Base-by-base conservation (phyloP, 1,140 invertebrate species). In the Microplitis mediator region DNA sequence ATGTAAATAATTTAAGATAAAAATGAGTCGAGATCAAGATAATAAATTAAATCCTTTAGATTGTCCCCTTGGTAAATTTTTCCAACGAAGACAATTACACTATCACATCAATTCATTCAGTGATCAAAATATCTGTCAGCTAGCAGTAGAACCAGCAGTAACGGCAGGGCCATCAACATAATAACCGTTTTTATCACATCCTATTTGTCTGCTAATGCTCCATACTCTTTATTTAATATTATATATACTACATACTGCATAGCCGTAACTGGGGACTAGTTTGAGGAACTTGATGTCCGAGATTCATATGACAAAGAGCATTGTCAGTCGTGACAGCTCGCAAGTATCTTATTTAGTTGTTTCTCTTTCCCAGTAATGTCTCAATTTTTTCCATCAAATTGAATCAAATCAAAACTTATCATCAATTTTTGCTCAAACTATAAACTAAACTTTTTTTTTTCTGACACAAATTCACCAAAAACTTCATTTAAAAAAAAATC, bases 201-300 rank as follows among this genome's bases (percentile, higher is more conserved):
- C 79, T 79, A 82, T 82, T 82, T 80, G 78, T 80, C 79, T 77
- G 77, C 64, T 78, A 72, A 76, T 76, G 76, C 78, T 78, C 69
- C 6, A 50, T 35, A 50, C 62, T 50, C 14, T 45, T 45, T 45
- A 45, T 45, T 45, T 45, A 45, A 45, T 45, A 45, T 11, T 11
- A 45, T 45, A 45, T 45, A 45, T 11, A 45, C 11, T 78, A 78
- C 80, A 79, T 82, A 78, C 76, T 73, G 74, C 76, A 75, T 75
- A 75, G 76, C 74, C 69, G 76, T 76, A 77, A 23, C 52, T 54
- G 51, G 78, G 80, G 78, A 67, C 68, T 5, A 13, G 23, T 56
- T 56, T 56, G 36, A 45, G 39, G 39, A 45, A 45, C 39, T 45
- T 45, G 11, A 6, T 45, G 39, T 45, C 11, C 3, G 8, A 45